Percentiles rank a stretch among this genome's conserved stretches.
These are phyloP conservation scores for Coregonus clupeaformis DNA, from an alignment of 2,113 vertebrate species.

Conservation along the genomic window DNA sequence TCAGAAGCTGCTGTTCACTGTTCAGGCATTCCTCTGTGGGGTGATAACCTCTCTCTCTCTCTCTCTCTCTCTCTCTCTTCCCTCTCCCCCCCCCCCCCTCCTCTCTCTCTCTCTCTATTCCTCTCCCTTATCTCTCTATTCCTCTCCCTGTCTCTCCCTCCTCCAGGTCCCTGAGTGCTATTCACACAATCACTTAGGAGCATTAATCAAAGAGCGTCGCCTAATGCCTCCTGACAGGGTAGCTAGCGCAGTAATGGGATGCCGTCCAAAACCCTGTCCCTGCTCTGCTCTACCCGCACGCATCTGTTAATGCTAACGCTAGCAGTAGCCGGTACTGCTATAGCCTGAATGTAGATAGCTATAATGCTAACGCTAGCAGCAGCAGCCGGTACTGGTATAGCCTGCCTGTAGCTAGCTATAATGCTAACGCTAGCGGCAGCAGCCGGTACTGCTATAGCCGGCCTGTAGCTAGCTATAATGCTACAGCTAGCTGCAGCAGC, in stretches of 20 bases:
- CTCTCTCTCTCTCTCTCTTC: constrained; percentile 61
- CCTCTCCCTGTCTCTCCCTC: constrained; percentile 70
- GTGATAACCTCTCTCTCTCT: constrained; percentile 79
- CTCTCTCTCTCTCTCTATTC: too few species aligned
- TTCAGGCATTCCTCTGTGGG: constrained; percentile 75
- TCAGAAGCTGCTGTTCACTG: constrained; percentile 3
- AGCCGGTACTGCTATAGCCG: too few species aligned
- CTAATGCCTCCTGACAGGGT: constrained; percentile 89
- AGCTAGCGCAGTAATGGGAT: constrained; percentile 70
- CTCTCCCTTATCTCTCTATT: background rate
- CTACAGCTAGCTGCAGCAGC: too few species aligned
- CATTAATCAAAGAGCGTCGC: constrained; percentile 86
- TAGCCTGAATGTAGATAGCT: constrained; percentile 42
- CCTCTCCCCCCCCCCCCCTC: too few species aligned
- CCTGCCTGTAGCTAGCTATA: too few species aligned
- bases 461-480: too few species aligned
- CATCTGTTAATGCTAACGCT: constrained; percentile 68
- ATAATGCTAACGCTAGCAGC: constrained; percentile 52
- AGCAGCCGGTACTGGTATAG: too few species aligned
- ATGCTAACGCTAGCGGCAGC: background rate
- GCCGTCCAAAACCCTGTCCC: constrained; percentile 64
- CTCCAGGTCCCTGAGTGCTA: constrained; percentile 72
- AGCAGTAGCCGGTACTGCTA: constrained; percentile 23
- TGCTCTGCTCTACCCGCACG: constrained; percentile 49
- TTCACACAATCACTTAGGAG: constrained; percentile 84